Evolutionary conservation across 2,888 invertebrate genomes (phyloP).

Genomic region (Stenodera caucasica): DNA sequence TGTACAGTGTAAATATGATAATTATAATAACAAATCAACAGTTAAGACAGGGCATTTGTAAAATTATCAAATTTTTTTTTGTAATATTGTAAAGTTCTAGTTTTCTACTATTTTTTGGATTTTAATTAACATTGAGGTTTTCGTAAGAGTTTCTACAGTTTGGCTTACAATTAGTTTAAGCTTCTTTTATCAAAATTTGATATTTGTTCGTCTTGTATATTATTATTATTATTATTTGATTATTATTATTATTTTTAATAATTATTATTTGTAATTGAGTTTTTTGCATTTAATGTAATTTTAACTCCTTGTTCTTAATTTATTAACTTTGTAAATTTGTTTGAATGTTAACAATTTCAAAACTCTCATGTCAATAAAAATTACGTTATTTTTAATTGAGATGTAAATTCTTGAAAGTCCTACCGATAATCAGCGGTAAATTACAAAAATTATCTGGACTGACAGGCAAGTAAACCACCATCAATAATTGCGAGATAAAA

Average conservation of each 20-base stretch:
- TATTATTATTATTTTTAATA: slow-evolving; percentile 31
- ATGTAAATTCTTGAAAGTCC: background rate
- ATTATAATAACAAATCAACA: background rate
- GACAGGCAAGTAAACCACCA: background rate
- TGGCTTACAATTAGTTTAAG: background rate
- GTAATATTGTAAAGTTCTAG: background rate
- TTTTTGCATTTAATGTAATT: slow-evolving; percentile 45
- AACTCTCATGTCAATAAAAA: slow-evolving; percentile 24
- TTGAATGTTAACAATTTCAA: slow-evolving; percentile 37
- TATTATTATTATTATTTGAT: background rate
- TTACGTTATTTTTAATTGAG: slow-evolving; percentile 15
- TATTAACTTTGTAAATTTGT: slow-evolving; percentile 47
- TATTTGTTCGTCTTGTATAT: slow-evolving; percentile 1
- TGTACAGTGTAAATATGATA: slow-evolving; percentile 6
- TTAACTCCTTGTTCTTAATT: slow-evolving; percentile 43
- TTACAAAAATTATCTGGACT: too few relatives aligned
- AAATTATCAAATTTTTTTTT: slow-evolving; percentile 16
- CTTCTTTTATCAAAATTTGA: background rate
- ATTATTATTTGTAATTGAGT: slow-evolving; percentile 41
- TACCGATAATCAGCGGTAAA: too few relatives aligned
- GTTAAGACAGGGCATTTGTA: background rate
- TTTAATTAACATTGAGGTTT: background rate
- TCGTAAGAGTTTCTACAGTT: background rate
- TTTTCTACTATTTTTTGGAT: background rate
- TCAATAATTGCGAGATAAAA: background rate